A percentile compares a stretch with the other conserved stretches of the same genome.
Conservation (phyloP, 2,113 vertebrate species). For the Poecile atricapillus region DNA sequence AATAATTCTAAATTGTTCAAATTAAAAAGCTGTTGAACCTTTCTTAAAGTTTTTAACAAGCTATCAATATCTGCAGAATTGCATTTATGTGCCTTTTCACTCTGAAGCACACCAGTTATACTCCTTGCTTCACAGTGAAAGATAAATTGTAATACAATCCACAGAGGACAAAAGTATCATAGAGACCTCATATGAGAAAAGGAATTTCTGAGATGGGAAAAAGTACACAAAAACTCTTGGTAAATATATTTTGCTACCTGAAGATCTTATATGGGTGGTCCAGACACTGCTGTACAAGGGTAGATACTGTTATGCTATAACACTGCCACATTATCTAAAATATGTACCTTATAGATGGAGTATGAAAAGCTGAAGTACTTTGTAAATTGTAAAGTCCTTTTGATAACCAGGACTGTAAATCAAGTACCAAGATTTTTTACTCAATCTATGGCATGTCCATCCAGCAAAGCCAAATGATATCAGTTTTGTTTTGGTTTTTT, state of each 20-base stretch:
- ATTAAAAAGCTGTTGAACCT: background rate
- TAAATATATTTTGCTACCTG: background rate
- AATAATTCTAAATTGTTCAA: slow-evolving; percentile 3
- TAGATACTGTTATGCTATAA: background rate
- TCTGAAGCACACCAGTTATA: background rate
- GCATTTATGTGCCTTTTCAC: slow-evolving; percentile 6
- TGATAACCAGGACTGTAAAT: background rate
- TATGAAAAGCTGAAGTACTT: background rate
- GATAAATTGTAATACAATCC: slow-evolving; percentile 44
- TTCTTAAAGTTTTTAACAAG: slow-evolving; percentile 24
- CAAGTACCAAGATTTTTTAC: background rate
- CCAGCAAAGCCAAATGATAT: background rate
- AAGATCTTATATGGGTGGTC: background rate
- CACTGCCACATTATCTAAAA: background rate
- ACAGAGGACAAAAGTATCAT: slow-evolving; percentile 32
- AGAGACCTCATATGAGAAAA: slow-evolving; percentile 18
- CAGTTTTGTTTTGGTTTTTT: background rate
- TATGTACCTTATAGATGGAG: background rate
- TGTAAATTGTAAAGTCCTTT: background rate
- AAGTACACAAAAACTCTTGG: background rate
- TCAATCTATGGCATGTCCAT: accelerated
- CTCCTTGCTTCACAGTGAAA: slow-evolving; percentile 33
- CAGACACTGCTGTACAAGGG: background rate
- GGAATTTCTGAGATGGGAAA: slow-evolving; percentile 38
- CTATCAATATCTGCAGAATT: slow-evolving; percentile 19